Conservation (phyloP, 2,888 invertebrate species). For the Hemithea aestivaria region DNA sequence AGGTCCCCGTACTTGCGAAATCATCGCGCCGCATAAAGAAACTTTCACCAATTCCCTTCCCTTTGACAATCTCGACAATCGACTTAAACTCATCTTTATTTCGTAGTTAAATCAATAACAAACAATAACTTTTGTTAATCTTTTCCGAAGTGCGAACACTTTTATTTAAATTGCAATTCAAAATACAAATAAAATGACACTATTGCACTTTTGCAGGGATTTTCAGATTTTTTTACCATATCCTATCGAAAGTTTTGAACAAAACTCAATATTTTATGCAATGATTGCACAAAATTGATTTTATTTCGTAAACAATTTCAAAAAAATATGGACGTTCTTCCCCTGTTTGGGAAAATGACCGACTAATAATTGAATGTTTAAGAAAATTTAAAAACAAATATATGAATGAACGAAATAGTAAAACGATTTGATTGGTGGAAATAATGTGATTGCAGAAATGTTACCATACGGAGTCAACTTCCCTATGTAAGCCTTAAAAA, state of each 20-base stretch:
- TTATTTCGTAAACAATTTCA: constrained; percentile 42
- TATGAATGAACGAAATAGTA: background rate
- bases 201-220: constrained; percentile 8
- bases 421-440: background rate
- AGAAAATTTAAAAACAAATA: background rate
- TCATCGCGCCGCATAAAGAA: constrained; percentile 48
- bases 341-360: constrained; percentile 53
- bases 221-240: constrained; percentile 10
- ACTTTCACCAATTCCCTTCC: constrained; percentile 64
- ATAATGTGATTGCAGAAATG: background rate
- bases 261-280: constrained; percentile 32
- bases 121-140: background rate
- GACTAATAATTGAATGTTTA: constrained; percentile 37
- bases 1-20: constrained; percentile 68
- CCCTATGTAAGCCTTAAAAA: no score
- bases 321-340: constrained; percentile 38
- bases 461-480: no score
- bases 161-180: constrained; percentile 15
- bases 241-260: constrained; percentile 12
- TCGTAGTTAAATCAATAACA: background rate
- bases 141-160: constrained; percentile 22
- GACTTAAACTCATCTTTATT: constrained; percentile 68
- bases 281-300: constrained; percentile 36
- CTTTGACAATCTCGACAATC: constrained; percentile 48
- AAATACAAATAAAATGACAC: constrained; percentile 11